phyloP scores from a whole-genome alignment of 2,888 invertebrate genomes.

The Agrenia bidenticulata region DNA sequence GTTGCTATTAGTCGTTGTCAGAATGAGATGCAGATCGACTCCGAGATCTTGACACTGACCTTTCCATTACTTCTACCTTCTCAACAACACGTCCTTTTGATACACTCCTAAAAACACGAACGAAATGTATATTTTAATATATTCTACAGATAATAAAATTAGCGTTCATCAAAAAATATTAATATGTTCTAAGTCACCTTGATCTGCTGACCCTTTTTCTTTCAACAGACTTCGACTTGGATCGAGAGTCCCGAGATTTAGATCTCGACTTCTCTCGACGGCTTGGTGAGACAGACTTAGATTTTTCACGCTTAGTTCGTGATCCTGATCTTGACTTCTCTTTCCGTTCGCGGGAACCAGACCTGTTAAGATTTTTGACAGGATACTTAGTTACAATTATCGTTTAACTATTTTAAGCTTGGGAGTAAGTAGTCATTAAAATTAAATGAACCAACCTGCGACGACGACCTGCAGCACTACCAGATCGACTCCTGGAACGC shows the following conservation, averaged over 20 bases:
- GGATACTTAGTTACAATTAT: background rate
- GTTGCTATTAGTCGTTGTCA: slow-evolving; percentile 1
- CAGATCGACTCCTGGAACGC: slow-evolving; percentile 26
- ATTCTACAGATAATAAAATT: too few relatives aligned
- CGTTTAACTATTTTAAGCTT: background rate
- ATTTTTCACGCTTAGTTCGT: slow-evolving; percentile 1
- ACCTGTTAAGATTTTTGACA: background rate
- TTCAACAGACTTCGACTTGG: slow-evolving; percentile 3
- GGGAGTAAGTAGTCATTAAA: background rate
- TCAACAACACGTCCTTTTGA: background rate
- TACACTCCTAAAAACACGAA: background rate
- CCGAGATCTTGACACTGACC: slow-evolving; percentile 1
- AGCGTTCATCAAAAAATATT: too few relatives aligned
- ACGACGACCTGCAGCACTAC: slow-evolving; percentile 23
- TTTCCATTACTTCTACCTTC: background rate
- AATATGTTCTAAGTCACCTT: background rate
- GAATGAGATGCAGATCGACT: slow-evolving; percentile 5
- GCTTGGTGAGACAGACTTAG: slow-evolving; percentile 1
- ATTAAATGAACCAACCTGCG: slow-evolving; percentile 1
- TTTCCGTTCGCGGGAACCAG: background rate
- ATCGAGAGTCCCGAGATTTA: slow-evolving; percentile 10
- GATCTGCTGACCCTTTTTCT: slow-evolving; percentile 1
- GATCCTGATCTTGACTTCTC: slow-evolving; percentile 8
- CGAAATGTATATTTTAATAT: too few relatives aligned
- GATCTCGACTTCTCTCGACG: slow-evolving; percentile 7